phyloP scores from a whole-genome alignment of 2,888 invertebrate species.

The Teleiodes luculella region DNA sequence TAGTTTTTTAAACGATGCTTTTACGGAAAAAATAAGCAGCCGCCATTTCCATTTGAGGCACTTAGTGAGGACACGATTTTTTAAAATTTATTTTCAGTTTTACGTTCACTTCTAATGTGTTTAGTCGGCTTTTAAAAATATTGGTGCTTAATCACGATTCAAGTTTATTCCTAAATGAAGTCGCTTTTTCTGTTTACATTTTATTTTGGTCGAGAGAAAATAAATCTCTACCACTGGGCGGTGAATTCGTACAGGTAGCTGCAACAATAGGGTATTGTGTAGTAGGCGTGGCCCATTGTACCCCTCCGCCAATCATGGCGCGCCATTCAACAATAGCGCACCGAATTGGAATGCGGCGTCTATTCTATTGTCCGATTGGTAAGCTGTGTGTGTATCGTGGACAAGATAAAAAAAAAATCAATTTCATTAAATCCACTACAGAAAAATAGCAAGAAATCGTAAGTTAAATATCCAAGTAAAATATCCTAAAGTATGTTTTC shows the following conservation, averaged over 20 bases:
- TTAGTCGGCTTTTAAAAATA: slow-evolving; percentile 49
- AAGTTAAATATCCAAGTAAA: too few species aligned
- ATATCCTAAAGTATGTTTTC: background rate
- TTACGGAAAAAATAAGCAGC: slow-evolving; percentile 61
- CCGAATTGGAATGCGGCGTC: slow-evolving; percentile 69
- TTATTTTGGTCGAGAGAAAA: slow-evolving; percentile 22
- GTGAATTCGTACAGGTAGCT: slow-evolving; percentile 36
- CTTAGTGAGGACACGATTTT: slow-evolving; percentile 52
- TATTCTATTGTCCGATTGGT: slow-evolving; percentile 69
- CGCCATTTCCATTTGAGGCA: slow-evolving; percentile 60
- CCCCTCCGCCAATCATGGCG: slow-evolving; percentile 60
- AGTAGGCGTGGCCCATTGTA: slow-evolving; percentile 74
- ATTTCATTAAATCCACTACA: background rate
- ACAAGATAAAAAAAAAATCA: background rate
- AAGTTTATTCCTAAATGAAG: slow-evolving; percentile 20
- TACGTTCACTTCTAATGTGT: slow-evolving; percentile 50
- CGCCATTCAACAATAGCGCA: slow-evolving; percentile 69
- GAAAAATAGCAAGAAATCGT: too few species aligned
- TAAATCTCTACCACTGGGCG: slow-evolving; percentile 50
- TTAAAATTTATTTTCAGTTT: slow-evolving; percentile 48
- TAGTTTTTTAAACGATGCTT: slow-evolving; percentile 61
- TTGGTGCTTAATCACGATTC: slow-evolving; percentile 34
- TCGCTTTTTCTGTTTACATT: background rate
- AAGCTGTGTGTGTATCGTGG: slow-evolving; percentile 38
- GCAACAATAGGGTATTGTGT: slow-evolving; percentile 75